Conservation (phyloP, 2,113 vertebrate species). For the Bos indicus region DNA sequence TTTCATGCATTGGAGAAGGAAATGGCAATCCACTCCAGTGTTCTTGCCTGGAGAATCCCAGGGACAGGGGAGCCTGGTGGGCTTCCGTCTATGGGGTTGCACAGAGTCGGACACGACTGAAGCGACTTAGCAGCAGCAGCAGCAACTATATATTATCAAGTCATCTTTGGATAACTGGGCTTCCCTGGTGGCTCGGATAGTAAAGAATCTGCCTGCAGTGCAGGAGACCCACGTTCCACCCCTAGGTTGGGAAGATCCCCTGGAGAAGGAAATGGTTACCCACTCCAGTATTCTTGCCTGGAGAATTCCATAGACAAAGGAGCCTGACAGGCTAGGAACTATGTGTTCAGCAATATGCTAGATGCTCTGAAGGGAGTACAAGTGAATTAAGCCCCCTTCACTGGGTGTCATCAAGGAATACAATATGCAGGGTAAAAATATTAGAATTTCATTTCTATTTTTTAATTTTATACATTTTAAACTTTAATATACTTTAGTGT, state of each 20-base stretch:
- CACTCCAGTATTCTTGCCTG: background rate
- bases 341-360: background rate
- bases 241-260: background rate
- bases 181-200: background rate
- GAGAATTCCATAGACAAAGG: background rate
- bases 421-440: background rate
- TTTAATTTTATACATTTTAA: background rate
- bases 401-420: background rate
- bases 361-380: background rate
- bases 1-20: too few species aligned
- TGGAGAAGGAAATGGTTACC: background rate
- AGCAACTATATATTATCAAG: background rate
- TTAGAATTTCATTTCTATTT: background rate
- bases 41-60: too few species aligned
- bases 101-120: too few species aligned
- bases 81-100: too few species aligned
- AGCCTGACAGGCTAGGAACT: background rate
- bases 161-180: background rate
- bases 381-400: background rate
- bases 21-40: too few species aligned
- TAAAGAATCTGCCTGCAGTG: background rate
- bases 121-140: too few species aligned
- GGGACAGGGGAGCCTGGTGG: too few species aligned
- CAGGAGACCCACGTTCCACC: background rate
- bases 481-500: background rate